A percentile compares a stretch with the other conserved stretches of the same genome.
phyloP scores from a whole-genome alignment of 37 sponge, comb jelly and placozoan species.

The Aplysina aerophoba region DNA sequence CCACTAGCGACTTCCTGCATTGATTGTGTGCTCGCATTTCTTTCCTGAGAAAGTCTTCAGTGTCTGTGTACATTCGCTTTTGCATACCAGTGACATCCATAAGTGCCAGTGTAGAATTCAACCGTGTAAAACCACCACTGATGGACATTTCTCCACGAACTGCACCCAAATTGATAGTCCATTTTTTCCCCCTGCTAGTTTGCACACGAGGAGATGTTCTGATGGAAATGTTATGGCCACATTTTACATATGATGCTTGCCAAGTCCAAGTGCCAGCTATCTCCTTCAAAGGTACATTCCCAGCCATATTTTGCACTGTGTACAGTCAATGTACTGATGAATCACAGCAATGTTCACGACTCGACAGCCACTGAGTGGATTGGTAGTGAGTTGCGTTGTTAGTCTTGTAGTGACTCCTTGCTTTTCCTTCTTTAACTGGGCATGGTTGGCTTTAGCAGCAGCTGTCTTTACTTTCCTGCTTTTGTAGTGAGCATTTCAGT shows the following conservation, averaged over 20 bases:
- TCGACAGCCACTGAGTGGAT: too few relatives aligned
- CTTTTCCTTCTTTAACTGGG: too few relatives aligned
- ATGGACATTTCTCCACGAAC: slow-evolving; percentile 54
- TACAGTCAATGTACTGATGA: neutral
- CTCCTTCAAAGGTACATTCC: neutral
- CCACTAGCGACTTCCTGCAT: neutral
- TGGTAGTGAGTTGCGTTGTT: too few relatives aligned
- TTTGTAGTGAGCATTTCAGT: too few relatives aligned
- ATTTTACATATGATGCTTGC: slow-evolving; percentile 5
- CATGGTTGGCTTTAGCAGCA: too few relatives aligned
- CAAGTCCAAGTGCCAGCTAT: neutral
- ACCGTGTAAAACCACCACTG: slow-evolving; percentile 39
- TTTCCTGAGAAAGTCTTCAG: slow-evolving; percentile 10
- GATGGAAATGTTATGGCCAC: neutral
- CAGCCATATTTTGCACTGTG: slow-evolving; percentile 26
- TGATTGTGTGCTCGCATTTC: neutral
- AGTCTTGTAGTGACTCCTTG: too few relatives aligned
- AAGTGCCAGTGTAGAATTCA: slow-evolving; percentile 33
- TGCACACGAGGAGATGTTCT: neutral
- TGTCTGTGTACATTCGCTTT: slow-evolving; percentile 6
- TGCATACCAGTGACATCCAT: slow-evolving; percentile 49
- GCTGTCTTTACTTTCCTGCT: too few relatives aligned
- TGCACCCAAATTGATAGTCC: slow-evolving; percentile 47
- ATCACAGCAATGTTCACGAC: too few relatives aligned
- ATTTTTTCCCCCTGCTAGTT: slow-evolving; percentile 1